phyloP scores from a whole-genome alignment of 2,797 vertebrate species.

The Odontamblyopus lacepedii region DNA sequence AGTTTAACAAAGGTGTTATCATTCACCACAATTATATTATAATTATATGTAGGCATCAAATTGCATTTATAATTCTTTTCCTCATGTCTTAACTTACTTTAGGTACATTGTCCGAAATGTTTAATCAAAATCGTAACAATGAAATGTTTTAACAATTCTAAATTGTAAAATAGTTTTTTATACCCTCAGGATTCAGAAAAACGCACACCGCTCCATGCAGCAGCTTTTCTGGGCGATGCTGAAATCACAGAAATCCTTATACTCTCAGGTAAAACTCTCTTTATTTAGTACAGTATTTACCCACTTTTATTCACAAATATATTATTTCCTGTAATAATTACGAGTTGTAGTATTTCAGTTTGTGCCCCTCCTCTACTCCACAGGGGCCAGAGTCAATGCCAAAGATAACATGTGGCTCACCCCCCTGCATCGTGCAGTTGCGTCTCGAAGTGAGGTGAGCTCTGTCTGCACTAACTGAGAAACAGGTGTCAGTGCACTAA shows the following conservation, averaged over 20 bases:
- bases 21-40: too few relatives aligned
- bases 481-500: slow-evolving; percentile 16
- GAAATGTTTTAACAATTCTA: too few relatives aligned
- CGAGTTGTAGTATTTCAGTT: neutral
- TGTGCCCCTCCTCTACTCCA: slow-evolving; percentile 42
- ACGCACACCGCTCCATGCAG: slow-evolving; percentile 92
- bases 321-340: neutral
- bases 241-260: slow-evolving; percentile 97
- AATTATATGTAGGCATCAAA: too few relatives aligned
- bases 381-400: slow-evolving; percentile 96
- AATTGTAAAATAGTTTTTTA: neutral
- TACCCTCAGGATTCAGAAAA: slow-evolving; percentile 89
- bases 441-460: slow-evolving; percentile 92
- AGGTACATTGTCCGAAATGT: too few relatives aligned
- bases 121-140: too few relatives aligned
- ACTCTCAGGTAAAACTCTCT: slow-evolving; percentile 85
- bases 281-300: neutral
- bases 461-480: neutral
- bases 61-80: too few relatives aligned
- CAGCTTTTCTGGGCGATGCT: slow-evolving; percentile 93
- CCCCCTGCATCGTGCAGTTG: slow-evolving; percentile 93
- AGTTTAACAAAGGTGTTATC: too few relatives aligned
- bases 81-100: too few relatives aligned
- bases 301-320: neutral
- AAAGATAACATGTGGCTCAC: slow-evolving; percentile 99